phyloP scores from a whole-genome alignment of 2,888 invertebrate species.

The Ectropis crepuscularia region DNA sequence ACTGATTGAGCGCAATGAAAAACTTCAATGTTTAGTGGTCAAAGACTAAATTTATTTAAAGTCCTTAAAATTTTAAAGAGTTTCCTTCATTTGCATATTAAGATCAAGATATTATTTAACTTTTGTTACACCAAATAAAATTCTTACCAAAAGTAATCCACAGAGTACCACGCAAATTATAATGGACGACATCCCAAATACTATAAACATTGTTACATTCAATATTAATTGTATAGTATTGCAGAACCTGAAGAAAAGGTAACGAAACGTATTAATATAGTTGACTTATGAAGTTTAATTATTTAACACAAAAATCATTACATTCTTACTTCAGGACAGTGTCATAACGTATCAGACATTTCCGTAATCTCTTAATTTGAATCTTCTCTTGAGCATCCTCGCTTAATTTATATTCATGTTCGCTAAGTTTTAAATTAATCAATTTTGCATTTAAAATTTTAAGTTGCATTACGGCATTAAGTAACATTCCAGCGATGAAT shows the following conservation, averaged over 20 bases:
- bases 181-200: conserved; percentile 61
- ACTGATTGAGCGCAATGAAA: no score
- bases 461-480: conserved; percentile 60
- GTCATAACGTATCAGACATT: conserved; percentile 60
- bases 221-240: conserved; percentile 55
- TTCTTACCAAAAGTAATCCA: conserved; percentile 60
- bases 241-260: conserved; percentile 60
- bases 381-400: conserved; percentile 43
- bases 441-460: conserved; percentile 60
- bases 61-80: no score
- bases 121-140: no score
- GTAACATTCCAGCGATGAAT: conserved; percentile 63
- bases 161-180: conserved; percentile 66
- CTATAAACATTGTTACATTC: conserved; percentile 61
- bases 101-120: no score
- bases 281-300: background rate
- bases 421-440: conserved; percentile 48
- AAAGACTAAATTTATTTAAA: no score
- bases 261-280: background rate
- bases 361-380: conserved; percentile 26
- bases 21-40: no score
- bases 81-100: no score
- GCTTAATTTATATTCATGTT: conserved; percentile 38
- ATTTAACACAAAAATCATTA: conserved; percentile 8
- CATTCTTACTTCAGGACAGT: conserved; percentile 59